Base-by-base conservation (phyloP, 1,140 invertebrate species). In the Bombus soroeensis region DNA sequence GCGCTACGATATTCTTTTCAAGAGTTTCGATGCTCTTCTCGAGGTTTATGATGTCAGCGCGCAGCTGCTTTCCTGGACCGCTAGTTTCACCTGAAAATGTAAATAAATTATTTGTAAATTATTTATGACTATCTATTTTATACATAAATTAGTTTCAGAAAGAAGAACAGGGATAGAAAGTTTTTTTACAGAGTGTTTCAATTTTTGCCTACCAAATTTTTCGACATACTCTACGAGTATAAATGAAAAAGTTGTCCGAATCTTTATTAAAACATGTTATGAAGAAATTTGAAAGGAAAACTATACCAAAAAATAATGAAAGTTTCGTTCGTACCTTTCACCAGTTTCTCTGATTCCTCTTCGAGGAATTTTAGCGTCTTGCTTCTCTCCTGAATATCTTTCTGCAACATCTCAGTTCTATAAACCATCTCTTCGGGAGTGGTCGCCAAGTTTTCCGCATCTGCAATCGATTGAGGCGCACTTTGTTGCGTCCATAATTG, bases 341-440 rank as follows among this genome's bases (percentile, higher is more conserved):
- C 96, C 83, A 99, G 95, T 88, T 97, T 96, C 70, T 96, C 95
- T 22, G 97, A 98, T 95, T 98, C 97, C 81, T 97, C 96, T 86
- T 98, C 97, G 39, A 99, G 94, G 71, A 96, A 95, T 88, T 97
- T 96, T 72, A 99, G 95, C 28, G 97, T 96, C 72, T 96, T 96
- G 72, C 97, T 96, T 93, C 97, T 98, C 84, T 98, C 96, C 22
- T 95, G 92, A 64, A 98, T 96, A 83, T 98, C 95, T 79, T 96
- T 96, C 92, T 98, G 97, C 25, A 98, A 94, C 12, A 95, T 95
- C 91, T 97, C 96, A 6, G 97, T 97, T 94, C 97, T 97, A 32
- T 95, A 95, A 2, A 98, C 96, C 88, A 96, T 95, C 91, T 98
- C 97, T 94, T 98, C 97, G 0, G 98, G 98, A 71, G 97, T 96